Percentiles rank a stretch among this genome's conserved stretches.
phyloP scores from a whole-genome alignment of 2,888 invertebrate genomes.

The Tuberolachnus salignus region DNA sequence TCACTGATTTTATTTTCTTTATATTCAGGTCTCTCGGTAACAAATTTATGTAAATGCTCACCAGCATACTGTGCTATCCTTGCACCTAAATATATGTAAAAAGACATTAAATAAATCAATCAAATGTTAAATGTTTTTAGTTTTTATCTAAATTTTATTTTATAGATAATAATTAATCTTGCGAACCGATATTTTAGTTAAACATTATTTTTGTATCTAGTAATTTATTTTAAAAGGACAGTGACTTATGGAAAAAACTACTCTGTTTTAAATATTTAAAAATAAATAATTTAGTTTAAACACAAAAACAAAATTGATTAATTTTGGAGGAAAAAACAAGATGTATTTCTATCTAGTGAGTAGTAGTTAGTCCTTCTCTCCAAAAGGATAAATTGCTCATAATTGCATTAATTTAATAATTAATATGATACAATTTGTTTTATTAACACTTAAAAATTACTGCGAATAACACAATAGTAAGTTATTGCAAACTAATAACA shows the following conservation, averaged over 20 bases:
- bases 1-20: conserved; percentile 80
- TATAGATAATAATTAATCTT: too few species aligned
- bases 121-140: background rate
- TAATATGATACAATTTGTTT: background rate
- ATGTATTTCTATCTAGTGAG: too few species aligned
- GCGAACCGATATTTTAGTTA: too few species aligned
- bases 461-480: background rate
- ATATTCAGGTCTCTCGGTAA: conserved; percentile 83
- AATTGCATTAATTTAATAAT: background rate
- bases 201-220: too few species aligned
- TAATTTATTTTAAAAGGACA: too few species aligned
- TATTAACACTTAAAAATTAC: background rate
- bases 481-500: background rate
- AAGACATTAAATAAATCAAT: too few species aligned
- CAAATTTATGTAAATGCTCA: conserved; percentile 90
- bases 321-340: too few species aligned
- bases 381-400: background rate
- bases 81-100: conserved; percentile 74
- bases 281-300: background rate
- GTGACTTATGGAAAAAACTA: too few species aligned
- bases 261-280: too few species aligned
- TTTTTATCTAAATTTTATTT: background rate
- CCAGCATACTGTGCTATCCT: conserved; percentile 94
- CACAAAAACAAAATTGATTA: background rate
- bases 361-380: too few species aligned